Evolutionary conservation across 2,113 vertebrate genomes (phyloP), one percentile per base, ranked within the genome.

Genomic region (Microcebus jonahi): DNA sequence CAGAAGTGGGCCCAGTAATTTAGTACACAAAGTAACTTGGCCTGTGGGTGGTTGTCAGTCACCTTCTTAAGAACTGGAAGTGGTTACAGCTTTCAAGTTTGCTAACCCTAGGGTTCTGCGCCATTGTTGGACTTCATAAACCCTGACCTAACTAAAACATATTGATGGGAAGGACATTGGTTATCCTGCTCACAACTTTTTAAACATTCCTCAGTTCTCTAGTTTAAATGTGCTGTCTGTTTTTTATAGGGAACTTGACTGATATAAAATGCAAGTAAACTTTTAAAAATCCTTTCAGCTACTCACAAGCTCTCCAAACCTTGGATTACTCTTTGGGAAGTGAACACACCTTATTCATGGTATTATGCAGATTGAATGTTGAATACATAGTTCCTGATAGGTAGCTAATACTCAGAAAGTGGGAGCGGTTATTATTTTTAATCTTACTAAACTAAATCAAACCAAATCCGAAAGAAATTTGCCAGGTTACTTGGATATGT

Each of bases 271-370:
- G 6, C 21, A 93, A 75, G 21, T 65, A 34, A 82, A 73, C 10
- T 34, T 94, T 90, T 27, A 90, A 94, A 92, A 96, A 18, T 77
- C 21, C n/a, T 89, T 93, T 88, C 36, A 82, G 21, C 21, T 89
- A 45, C 63, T 89, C 76, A 57, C 4, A 77, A 65, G 10, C 27
- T 82, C 50, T 86, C 75, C 82, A 77, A 90, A 94, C 25, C 67
- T 65, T 70, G 76, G 45, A 34, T 83, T 93, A 45, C 8, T 57
- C 67, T 92, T 88, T 79, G 31, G 31, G 71, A 84, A 92, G 89
- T 84, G 77, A 88, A 76, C 17, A 73, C 11, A 63, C 2, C n/a
- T 91, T 91, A 63, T 50, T 59, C 45, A 75, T 14, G 61, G 76
- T 57, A 42, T 8, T 57, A 15, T 50, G 10, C 10, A 4, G 39